These are phyloP conservation scores for Nomia melanderi DNA, from an alignment of 1,140 invertebrate species.

Conservation along the genomic window DNA sequence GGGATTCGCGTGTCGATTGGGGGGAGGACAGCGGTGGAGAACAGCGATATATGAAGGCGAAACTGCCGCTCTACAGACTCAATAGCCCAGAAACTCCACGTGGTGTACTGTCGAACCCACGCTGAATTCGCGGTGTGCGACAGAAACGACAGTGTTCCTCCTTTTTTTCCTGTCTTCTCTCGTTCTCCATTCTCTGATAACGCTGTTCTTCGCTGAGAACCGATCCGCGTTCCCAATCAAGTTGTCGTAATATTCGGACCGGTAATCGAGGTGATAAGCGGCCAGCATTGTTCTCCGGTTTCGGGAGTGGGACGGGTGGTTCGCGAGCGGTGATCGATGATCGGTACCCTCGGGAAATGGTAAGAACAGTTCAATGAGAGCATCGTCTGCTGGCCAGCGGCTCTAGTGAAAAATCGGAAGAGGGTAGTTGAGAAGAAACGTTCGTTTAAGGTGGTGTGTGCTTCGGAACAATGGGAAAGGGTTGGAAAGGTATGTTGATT, in stretches of 20 bases:
- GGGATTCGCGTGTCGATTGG: constrained; percentile 40
- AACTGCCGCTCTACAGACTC: constrained; percentile 75
- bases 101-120: constrained; percentile 43
- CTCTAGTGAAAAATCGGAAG: background rate
- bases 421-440: background rate
- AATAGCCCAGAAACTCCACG: constrained; percentile 76
- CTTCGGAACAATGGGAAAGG: constrained; percentile 66
- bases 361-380: constrained; percentile 4
- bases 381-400: background rate
- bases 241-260: background rate
- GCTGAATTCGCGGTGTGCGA: constrained; percentile 2
- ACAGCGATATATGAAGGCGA: constrained; percentile 79
- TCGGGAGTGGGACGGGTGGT: background rate
- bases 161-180: background rate
- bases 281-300: constrained; percentile 4
- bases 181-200: background rate
- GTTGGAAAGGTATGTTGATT: constrained; percentile 69
- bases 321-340: constrained; percentile 27
- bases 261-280: background rate
- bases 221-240: background rate
- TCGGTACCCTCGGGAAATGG: constrained; percentile 1
- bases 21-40: constrained; percentile 65
- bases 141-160: background rate
- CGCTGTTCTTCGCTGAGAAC: background rate
- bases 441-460: background rate